These are phyloP conservation scores for Xestia xanthographa DNA, from an alignment of 2,888 invertebrate species.

Conservation along the genomic window DNA sequence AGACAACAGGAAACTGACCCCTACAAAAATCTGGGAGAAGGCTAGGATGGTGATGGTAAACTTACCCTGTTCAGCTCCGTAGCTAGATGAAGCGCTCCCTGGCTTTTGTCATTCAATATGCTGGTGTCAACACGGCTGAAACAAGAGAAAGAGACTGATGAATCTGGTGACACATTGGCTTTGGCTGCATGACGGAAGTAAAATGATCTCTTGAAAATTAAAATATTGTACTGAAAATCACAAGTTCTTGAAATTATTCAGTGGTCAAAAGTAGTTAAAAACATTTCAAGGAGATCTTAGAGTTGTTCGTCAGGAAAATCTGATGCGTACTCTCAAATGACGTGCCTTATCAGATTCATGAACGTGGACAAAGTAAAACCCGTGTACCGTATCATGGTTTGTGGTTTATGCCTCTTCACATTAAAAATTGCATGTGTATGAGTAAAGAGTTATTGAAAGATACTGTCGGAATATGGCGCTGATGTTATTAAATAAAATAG, in stretches of 20 bases:
- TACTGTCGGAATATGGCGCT: not conserved
- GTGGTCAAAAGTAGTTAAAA: not conserved
- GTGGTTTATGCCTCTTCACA: not conserved
- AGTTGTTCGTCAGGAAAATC: not conserved
- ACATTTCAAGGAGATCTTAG: not conserved
- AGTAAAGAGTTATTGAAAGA: not conserved
- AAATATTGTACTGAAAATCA: not conserved
- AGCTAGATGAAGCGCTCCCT: conserved; percentile 95
- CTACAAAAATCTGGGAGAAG: not conserved
- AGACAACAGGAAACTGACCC: not conserved
- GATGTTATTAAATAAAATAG: too few species aligned
- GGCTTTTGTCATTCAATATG: conserved; percentile 94
- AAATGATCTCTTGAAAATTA: not conserved
- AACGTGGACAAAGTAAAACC: not conserved
- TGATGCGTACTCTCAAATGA: not conserved
- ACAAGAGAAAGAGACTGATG: conserved; percentile 40
- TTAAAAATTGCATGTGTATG: not conserved
- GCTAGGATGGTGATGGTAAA: not conserved
- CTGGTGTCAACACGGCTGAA: conserved; percentile 92
- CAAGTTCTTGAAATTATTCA: not conserved
- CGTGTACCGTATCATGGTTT: not conserved
- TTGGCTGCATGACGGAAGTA: not conserved
- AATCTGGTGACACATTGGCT: not conserved
- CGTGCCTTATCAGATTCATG: not conserved
- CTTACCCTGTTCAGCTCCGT: conserved; percentile 93